Evolutionary conservation across 2,113 vertebrate genomes (phyloP).

Genomic region (Caranx ignobilis): DNA sequence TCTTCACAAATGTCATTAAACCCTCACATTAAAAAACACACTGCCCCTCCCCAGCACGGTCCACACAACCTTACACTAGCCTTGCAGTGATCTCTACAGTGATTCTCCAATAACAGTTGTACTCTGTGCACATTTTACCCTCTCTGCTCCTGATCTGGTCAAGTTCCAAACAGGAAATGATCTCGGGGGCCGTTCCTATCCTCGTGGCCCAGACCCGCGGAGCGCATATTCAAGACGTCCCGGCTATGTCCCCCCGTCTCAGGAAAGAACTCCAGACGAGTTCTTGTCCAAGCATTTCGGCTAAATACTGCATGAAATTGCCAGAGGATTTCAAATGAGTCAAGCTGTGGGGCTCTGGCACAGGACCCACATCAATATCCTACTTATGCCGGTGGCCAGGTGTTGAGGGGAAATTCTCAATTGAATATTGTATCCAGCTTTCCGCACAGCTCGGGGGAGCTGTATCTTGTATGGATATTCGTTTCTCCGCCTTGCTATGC

Average conservation of each 20-base stretch:
- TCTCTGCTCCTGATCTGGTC: slow-evolving; percentile 30
- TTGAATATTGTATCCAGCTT: slow-evolving; percentile 76
- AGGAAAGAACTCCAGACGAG: slow-evolving; percentile 72
- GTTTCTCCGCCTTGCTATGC: slow-evolving; percentile 72
- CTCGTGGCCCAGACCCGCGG: slow-evolving; percentile 32
- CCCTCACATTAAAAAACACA: neutral
- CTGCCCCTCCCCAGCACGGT: neutral
- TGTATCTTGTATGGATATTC: slow-evolving; percentile 76
- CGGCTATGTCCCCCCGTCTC: slow-evolving; percentile 60
- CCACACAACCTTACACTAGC: slow-evolving; percentile 15
- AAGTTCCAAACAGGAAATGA: slow-evolving; percentile 72
- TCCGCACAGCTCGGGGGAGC: slow-evolving; percentile 67
- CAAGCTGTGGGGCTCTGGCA: slow-evolving; percentile 72
- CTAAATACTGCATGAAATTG: slow-evolving; percentile 70
- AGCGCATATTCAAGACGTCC: slow-evolving; percentile 54
- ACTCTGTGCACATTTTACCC: slow-evolving; percentile 45
- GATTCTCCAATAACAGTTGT: slow-evolving; percentile 38
- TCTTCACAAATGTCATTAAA: neutral
- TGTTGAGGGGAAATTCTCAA: slow-evolving; percentile 80
- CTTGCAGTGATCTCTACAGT: slow-evolving; percentile 21
- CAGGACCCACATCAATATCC: slow-evolving; percentile 71
- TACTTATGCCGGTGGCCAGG: slow-evolving; percentile 78
- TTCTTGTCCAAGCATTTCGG: slow-evolving; percentile 70
- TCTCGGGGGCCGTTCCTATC: slow-evolving; percentile 55
- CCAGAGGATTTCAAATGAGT: slow-evolving; percentile 64